Evolutionary conservation across 1,140 invertebrate genomes (phyloP).

Genomic region (Tetragnatha versicolor): DNA sequence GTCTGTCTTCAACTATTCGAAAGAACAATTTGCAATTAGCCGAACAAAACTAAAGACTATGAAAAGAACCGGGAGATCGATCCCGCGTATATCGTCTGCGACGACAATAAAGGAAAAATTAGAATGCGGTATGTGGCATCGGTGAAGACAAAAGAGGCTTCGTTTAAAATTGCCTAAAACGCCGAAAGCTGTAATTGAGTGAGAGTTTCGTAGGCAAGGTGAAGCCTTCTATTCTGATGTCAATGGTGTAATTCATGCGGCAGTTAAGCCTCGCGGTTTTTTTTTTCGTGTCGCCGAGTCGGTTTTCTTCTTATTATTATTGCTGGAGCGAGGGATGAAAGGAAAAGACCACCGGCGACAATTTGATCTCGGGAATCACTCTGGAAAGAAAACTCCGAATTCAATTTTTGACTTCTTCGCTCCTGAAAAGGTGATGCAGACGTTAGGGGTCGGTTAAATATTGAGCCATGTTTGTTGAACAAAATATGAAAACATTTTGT

Average conservation of each 20-base stretch:
- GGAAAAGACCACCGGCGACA: slow-evolving; percentile 31
- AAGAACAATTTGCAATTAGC: slow-evolving; percentile 8
- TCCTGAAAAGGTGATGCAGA: no score
- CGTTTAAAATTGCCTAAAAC: slow-evolving; percentile 18
- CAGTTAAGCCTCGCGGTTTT: neutral
- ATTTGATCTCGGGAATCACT: slow-evolving; percentile 31
- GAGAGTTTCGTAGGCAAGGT: neutral
- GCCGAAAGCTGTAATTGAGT: neutral
- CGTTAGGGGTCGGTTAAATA: no score
- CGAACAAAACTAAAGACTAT: neutral
- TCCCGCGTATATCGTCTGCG: neutral
- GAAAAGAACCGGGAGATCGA: neutral
- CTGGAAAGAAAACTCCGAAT: slow-evolving; percentile 30
- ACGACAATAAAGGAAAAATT: neutral
- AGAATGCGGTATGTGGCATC: no score
- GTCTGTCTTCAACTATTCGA: no score
- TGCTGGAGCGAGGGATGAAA: slow-evolving; percentile 1
- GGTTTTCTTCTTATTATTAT: slow-evolving; percentile 32
- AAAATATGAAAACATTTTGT: no score
- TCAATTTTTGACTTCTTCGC: slow-evolving; percentile 42
- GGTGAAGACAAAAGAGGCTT: slow-evolving; percentile 5
- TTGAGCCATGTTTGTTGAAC: no score
- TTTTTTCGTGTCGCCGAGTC: neutral
- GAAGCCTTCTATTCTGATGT: neutral
- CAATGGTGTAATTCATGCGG: slow-evolving; percentile 29